A percentile compares a stretch with the other conserved stretches of the same genome.
Conservation (phyloP, 2,113 vertebrate species). For the Mastomys coucha region DNA sequence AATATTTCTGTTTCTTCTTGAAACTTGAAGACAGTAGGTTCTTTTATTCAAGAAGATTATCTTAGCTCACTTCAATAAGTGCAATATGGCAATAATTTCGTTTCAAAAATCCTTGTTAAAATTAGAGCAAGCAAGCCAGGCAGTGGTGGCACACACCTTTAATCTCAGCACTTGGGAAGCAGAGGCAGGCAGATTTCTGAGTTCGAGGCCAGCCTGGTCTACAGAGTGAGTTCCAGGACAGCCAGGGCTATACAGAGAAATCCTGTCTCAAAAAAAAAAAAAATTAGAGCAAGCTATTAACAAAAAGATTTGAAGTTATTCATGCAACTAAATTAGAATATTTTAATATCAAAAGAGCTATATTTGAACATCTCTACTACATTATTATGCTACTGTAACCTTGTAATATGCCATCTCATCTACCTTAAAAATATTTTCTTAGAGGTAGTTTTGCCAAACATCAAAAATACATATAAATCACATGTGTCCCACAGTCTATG, state of each 20-base stretch:
- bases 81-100: not conserved
- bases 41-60: not conserved
- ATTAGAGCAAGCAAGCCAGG: not conserved
- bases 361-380: conserved; percentile 29
- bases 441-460: conserved; percentile 31
- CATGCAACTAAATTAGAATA: not conserved
- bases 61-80: conserved; percentile 23
- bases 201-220: no score
- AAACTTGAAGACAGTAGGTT: conserved; percentile 53
- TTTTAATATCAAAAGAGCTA: conserved; percentile 33
- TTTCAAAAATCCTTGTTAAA: conserved; percentile 30
- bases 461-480: conserved; percentile 46
- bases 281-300: not conserved
- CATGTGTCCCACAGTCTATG: not conserved
- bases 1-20: conserved; percentile 25
- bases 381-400: not conserved
- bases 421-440: conserved; percentile 5
- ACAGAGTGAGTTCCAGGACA: no score
- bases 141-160: no score
- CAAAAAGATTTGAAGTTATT: conserved; percentile 24
- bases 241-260: no score
- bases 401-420: not conserved
- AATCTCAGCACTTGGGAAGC: no score
- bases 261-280: not conserved
- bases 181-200: no score